These are phyloP conservation scores for Papilio dardanus DNA, from an alignment of 1,140 invertebrate species.

Conservation along the genomic window DNA sequence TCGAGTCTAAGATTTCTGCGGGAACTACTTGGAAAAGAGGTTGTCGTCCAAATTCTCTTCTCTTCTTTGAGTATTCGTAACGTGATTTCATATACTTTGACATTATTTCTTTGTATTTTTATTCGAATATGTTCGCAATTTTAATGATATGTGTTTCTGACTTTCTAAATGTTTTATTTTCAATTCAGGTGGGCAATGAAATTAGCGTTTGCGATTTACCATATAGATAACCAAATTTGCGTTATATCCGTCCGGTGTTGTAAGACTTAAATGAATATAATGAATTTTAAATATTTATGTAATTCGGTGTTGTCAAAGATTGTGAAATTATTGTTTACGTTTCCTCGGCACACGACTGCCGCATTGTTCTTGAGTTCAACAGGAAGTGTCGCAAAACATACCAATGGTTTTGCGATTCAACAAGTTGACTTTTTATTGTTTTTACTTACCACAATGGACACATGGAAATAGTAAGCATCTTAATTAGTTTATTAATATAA, in stretches of 20 bases:
- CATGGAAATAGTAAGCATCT: background rate
- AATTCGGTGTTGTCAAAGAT: constrained; percentile 13
- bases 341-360: constrained; percentile 21
- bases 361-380: constrained; percentile 41
- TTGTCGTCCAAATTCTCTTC: constrained; percentile 67
- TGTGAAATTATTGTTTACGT: constrained; percentile 26
- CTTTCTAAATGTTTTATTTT: background rate
- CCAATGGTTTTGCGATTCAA: constrained; percentile 41
- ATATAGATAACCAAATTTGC: background rate
- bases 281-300: constrained; percentile 8
- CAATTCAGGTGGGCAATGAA: constrained; percentile 24
- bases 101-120: constrained; percentile 44
- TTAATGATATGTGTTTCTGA: background rate
- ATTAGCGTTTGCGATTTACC: background rate
- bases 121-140: background rate
- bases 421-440: constrained; percentile 40
- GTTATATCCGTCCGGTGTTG: background rate
- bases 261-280: background rate
- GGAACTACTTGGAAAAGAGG: constrained; percentile 65
- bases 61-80: constrained; percentile 66
- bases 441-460: background rate
- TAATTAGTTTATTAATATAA: background rate
- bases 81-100: constrained; percentile 58
- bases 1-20: constrained; percentile 68
- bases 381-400: constrained; percentile 67